Percentiles rank a stretch among this genome's conserved stretches.
Evolutionary conservation across 2,113 vertebrate genomes (phyloP).

Genomic region (Menura novaehollandiae): DNA sequence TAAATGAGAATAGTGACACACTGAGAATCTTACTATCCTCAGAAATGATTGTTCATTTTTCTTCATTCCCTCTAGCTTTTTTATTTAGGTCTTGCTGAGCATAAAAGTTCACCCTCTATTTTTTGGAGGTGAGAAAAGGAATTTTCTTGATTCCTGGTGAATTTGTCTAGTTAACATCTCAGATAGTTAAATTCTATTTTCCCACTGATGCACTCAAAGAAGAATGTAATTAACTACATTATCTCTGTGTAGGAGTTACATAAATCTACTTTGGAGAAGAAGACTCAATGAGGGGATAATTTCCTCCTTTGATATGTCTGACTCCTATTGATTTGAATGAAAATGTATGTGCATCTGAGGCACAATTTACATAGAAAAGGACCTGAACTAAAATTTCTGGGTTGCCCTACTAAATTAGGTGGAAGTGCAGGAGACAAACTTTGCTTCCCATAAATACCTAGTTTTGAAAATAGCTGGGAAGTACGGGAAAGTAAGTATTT

Average conservation of each 20-base stretch:
- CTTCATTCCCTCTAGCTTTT: background rate
- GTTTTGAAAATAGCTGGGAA: background rate
- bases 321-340: constrained; percentile 46
- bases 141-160: background rate
- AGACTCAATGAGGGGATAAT: constrained; percentile 47
- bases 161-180: background rate
- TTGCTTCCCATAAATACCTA: background rate
- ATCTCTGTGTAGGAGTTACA: constrained; percentile 19
- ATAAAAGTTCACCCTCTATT: background rate
- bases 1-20: background rate
- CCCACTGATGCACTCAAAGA: background rate
- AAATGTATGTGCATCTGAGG: constrained; percentile 33
- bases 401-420: background rate
- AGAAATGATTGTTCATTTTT: background rate
- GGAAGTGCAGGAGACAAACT: background rate
- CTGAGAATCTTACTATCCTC: background rate
- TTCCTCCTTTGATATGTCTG: constrained; percentile 47
- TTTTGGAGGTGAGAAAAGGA: background rate
- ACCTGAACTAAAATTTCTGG: background rate
- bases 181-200: background rate
- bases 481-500: background rate
- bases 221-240: constrained; percentile 33
- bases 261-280: constrained; percentile 45
- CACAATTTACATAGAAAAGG: background rate
- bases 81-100: background rate